Percentiles rank a stretch among this genome's conserved stretches.
These are phyloP conservation scores for Picathartes gymnocephalus DNA, from an alignment of 2,113 vertebrate genomes.

Conservation along the genomic window DNA sequence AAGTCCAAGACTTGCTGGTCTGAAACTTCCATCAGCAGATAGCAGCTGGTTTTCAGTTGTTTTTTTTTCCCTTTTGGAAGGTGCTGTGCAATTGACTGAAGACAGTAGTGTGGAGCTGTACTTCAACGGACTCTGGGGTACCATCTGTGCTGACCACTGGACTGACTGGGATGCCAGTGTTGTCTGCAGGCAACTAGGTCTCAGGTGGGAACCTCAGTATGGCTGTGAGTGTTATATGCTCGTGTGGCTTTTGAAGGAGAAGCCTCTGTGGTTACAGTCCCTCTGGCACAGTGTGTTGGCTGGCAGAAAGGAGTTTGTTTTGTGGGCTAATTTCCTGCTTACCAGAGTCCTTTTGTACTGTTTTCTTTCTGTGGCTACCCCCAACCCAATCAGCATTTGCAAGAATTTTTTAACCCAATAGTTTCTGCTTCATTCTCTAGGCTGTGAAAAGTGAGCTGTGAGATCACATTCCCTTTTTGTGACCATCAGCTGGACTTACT, in stretches of 20 bases:
- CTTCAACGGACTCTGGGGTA: slow-evolving; percentile 84
- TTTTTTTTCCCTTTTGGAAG: slow-evolving; percentile 46
- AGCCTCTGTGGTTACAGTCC: background rate
- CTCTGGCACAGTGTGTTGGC: background rate
- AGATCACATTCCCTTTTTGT: background rate
- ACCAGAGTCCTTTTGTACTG: background rate
- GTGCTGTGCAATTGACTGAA: slow-evolving; percentile 79
- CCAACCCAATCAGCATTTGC: background rate
- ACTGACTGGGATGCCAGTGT: slow-evolving; percentile 86
- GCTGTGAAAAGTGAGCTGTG: background rate
- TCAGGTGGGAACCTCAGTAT: slow-evolving; percentile 69
- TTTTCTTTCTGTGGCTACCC: background rate
- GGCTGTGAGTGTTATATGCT: background rate
- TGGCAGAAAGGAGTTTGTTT: background rate
- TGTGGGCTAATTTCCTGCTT: background rate
- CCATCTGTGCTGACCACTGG: slow-evolving; percentile 84
- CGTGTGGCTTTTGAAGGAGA: background rate
- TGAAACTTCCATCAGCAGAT: background rate
- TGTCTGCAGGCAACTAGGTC: slow-evolving; percentile 85
- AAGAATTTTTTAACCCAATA: background rate
- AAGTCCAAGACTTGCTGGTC: background rate
- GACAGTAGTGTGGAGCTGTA: slow-evolving; percentile 82
- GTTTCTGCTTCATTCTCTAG: background rate
- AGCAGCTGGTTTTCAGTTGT: background rate
- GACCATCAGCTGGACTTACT: background rate